Evolutionary conservation across 2,888 invertebrate species (phyloP).

Genomic region (Polymixis lichenea): DNA sequence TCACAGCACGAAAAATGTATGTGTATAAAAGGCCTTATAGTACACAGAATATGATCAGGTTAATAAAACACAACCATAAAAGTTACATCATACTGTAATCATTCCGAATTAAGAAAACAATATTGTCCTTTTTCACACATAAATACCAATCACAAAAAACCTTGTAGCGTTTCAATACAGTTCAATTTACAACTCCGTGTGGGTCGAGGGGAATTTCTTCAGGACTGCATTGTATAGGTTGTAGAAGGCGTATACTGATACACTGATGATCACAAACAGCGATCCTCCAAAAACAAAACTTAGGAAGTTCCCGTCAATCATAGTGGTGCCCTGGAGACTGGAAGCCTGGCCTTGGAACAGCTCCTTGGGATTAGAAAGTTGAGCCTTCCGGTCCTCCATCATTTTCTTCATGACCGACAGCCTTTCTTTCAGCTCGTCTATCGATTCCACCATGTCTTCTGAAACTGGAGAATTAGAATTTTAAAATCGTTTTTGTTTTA

Average conservation of each 20-base stretch:
- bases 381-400: conserved; percentile 93
- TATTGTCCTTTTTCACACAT: conserved; percentile 61
- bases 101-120: conserved; percentile 57
- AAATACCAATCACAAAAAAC: conserved; percentile 56
- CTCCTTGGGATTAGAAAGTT: conserved; percentile 86
- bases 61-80: conserved; percentile 43
- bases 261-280: conserved; percentile 94
- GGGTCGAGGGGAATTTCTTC: conserved; percentile 95
- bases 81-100: conserved; percentile 59
- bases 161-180: conserved; percentile 55
- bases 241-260: conserved; percentile 96
- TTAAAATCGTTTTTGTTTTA: neutral
- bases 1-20: no score
- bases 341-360: conserved; percentile 86
- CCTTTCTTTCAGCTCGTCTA: conserved; percentile 95
- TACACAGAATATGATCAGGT: neutral
- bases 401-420: conserved; percentile 95
- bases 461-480: conserved; percentile 74
- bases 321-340: conserved; percentile 90
- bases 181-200: conserved; percentile 93
- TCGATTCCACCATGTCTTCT: conserved; percentile 92
- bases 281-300: conserved; percentile 96
- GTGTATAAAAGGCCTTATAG: neutral
- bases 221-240: conserved; percentile 92
- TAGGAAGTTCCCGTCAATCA: conserved; percentile 95